Evolutionary conservation across 2,113 vertebrate species (phyloP).

Genomic region (Carassius auratus): DNA sequence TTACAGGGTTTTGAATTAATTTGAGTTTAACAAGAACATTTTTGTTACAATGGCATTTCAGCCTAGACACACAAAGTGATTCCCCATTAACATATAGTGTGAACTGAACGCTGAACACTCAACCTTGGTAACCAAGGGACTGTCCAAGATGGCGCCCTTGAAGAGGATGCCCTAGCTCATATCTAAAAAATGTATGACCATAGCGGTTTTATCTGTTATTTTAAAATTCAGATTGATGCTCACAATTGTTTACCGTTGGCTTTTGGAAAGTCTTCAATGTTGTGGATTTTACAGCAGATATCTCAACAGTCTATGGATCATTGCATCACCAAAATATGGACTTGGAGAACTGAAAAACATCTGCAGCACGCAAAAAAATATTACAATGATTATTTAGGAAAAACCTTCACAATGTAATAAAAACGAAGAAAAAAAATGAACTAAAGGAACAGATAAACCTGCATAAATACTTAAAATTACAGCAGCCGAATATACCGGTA

Average conservation of each 20-base stretch:
- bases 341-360: neutral
- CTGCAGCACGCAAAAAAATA: neutral
- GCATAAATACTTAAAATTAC: neutral
- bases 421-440: no score
- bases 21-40: neutral
- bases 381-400: neutral
- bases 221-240: no score
- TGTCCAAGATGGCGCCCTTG: neutral
- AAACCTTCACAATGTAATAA: no score
- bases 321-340: no score
- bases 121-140: neutral
- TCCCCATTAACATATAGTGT: neutral
- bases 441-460: neutral
- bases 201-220: neutral
- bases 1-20: neutral
- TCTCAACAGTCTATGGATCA: no score
- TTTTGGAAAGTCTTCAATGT: no score
- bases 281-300: no score
- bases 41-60: neutral
- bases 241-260: no score
- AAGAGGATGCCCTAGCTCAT: neutral
- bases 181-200: neutral
- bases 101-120: neutral
- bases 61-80: neutral
- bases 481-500: neutral